Evolutionary conservation across 2,113 vertebrate species (phyloP).

Genomic region (Petrocephalus zakoni): DNA sequence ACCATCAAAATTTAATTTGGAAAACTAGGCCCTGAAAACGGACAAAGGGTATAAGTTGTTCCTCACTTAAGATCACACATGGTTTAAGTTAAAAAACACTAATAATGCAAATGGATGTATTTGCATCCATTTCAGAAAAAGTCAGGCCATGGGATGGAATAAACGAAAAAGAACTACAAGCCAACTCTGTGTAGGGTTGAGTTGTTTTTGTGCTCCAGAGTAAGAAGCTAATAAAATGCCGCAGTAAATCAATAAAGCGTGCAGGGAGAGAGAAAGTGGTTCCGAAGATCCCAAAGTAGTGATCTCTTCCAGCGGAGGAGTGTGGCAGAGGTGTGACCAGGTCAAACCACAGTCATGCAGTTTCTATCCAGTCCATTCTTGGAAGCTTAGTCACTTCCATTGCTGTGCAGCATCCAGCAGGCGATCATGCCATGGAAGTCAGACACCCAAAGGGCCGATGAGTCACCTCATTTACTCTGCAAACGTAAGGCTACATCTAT

Average conservation of each 20-base stretch:
- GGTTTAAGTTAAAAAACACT: background rate
- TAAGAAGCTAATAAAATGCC: background rate
- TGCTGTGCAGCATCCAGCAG: constrained; percentile 42
- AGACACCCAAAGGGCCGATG: constrained; percentile 31
- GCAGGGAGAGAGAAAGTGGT: background rate
- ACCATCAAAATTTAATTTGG: constrained; percentile 31
- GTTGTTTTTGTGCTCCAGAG: background rate
- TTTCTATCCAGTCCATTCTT: constrained; percentile 22
- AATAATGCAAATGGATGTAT: background rate
- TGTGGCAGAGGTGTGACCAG: background rate
- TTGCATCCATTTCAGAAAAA: background rate
- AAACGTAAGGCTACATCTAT: constrained; percentile 39
- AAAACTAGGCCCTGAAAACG: constrained; percentile 1
- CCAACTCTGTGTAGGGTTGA: background rate
- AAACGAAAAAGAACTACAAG: background rate
- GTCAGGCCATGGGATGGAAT: background rate
- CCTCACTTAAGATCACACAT: constrained; percentile 37
- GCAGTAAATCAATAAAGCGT: background rate
- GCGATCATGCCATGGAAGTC: constrained; percentile 24
- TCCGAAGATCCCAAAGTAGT: background rate
- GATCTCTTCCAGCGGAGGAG: background rate
- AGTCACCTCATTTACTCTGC: constrained; percentile 45
- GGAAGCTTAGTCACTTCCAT: constrained; percentile 37
- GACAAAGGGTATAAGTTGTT: constrained; percentile 19
- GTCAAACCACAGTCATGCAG: constrained; percentile 35